phyloP scores from a whole-genome alignment of 2,113 vertebrate species.

The Thymallus thymallus region DNA sequence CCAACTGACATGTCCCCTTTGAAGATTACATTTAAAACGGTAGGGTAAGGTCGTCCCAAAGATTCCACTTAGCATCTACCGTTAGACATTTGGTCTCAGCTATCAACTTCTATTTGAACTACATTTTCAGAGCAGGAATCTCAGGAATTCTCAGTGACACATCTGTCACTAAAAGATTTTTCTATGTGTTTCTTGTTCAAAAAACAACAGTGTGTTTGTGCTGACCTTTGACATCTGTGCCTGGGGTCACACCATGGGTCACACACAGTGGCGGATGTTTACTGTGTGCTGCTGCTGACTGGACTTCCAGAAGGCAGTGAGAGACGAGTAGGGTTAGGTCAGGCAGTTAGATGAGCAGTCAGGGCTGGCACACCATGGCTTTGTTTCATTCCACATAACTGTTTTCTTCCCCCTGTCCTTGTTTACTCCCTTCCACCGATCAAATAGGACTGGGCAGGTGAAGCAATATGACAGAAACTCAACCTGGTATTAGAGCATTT shows the following conservation, averaged over 20 bases:
- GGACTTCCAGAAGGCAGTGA: constrained; percentile 7
- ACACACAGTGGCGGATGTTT: neutral
- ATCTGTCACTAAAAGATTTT: neutral
- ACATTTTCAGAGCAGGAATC: too few relatives aligned
- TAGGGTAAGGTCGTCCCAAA: too few relatives aligned
- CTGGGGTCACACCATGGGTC: neutral
- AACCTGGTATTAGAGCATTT: too few relatives aligned
- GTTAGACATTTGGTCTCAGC: too few relatives aligned
- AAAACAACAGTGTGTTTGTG: neutral
- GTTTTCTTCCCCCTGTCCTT: neutral
- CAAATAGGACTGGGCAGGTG: neutral
- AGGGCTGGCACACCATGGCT: neutral
- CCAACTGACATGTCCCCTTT: too few relatives aligned
- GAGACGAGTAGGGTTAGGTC: neutral
- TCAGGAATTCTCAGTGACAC: neutral
- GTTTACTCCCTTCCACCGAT: neutral
- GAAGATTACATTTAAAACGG: too few relatives aligned
- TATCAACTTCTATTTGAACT: too few relatives aligned
- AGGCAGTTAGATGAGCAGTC: constrained; percentile 2
- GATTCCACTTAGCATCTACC: too few relatives aligned
- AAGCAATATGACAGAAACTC: neutral
- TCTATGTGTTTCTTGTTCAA: neutral
- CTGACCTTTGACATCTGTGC: constrained; percentile 1
- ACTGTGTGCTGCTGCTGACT: neutral
- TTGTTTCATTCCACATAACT: neutral